A percentile compares a stretch with the other conserved stretches of the same genome.
These are phyloP conservation scores for Bombyx huttoni DNA, from an alignment of 2,888 invertebrate species.

Conservation along the genomic window DNA sequence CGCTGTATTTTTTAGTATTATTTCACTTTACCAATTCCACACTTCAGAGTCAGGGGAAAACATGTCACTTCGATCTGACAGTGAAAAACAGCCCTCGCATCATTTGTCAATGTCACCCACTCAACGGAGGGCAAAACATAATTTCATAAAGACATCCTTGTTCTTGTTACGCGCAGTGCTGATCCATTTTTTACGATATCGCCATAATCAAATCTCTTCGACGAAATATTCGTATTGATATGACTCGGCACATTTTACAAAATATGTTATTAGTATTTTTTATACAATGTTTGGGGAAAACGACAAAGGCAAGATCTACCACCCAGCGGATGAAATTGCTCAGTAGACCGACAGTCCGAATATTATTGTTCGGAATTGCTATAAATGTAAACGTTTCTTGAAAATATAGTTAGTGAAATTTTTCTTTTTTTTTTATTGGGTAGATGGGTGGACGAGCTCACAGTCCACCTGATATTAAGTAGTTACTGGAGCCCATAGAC, in stretches of 20 bases:
- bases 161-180: conserved; percentile 46
- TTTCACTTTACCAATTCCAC: conserved; percentile 51
- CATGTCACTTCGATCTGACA: conserved; percentile 66
- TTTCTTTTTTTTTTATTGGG: no score
- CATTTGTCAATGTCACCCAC: conserved; percentile 67
- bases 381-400: no score
- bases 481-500: no score
- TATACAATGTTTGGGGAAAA: neutral
- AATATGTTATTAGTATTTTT: neutral
- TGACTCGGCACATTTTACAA: neutral
- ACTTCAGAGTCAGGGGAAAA: conserved; percentile 52
- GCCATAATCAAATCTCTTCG: conserved; percentile 31
- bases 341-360: no score
- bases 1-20: conserved; percentile 25
- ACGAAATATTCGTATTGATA: conserved; percentile 10
- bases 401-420: no score
- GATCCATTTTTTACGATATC: conserved; percentile 34
- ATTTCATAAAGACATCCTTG: conserved; percentile 67
- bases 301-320: no score
- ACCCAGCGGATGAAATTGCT: no score
- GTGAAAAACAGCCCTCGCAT: conserved; percentile 61
- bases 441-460: no score
- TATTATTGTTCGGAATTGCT: no score
- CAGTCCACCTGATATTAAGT: no score
- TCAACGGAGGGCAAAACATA: conserved; percentile 59